These are phyloP conservation scores for Antechinus flavipes DNA, from an alignment of 2,113 vertebrate species.

Conservation along the genomic window DNA sequence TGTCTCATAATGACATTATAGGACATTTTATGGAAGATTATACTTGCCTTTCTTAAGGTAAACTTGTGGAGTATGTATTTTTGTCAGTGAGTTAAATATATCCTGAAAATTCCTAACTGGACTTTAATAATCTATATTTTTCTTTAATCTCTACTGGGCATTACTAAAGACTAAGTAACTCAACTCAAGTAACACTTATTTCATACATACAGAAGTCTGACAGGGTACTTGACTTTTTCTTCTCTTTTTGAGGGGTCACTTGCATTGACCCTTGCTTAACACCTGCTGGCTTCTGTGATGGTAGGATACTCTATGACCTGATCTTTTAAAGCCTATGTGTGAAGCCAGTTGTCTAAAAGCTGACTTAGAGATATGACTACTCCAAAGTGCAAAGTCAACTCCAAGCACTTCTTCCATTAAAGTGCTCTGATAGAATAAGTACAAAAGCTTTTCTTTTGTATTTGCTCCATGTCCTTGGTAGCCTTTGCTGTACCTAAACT, in stretches of 20 bases:
- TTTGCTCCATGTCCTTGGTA: not conserved
- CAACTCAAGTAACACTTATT: not conserved
- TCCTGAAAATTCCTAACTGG: not conserved
- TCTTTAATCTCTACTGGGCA: not conserved
- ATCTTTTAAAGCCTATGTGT: not conserved
- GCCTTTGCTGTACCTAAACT: not conserved
- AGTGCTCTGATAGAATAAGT: not conserved
- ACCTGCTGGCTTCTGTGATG: not conserved
- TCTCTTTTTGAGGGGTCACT: not conserved
- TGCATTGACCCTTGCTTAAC: not conserved
- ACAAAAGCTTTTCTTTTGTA: not conserved
- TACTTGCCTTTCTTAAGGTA: not conserved
- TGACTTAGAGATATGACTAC: not conserved
- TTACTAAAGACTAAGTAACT: not conserved
- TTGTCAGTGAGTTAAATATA: not conserved
- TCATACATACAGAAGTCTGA: not conserved
- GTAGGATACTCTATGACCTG: not conserved
- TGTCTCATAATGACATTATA: not conserved
- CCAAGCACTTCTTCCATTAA: not conserved
- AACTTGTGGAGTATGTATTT: not conserved
- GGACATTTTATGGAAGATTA: not conserved
- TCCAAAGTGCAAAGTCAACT: not conserved
- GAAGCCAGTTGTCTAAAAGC: not conserved
- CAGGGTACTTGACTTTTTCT: not conserved
- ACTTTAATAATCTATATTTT: not conserved